Evolutionary conservation across 2,113 vertebrate genomes (phyloP).

Genomic region (Lichenostomus cassidix): DNA sequence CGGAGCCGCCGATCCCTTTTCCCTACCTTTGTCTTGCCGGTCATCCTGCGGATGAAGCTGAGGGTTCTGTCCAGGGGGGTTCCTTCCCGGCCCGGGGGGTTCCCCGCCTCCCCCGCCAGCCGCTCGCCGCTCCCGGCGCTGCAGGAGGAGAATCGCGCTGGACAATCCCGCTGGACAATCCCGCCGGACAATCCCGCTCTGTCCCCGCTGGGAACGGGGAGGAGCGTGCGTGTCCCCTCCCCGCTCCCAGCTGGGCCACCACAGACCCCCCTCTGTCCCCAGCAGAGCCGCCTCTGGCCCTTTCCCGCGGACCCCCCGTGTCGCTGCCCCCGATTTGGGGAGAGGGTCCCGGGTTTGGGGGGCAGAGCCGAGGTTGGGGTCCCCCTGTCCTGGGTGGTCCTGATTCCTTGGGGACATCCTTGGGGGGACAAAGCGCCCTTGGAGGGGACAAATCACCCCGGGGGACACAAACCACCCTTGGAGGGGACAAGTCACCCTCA

Average conservation of each 20-base stretch:
- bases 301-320: background rate
- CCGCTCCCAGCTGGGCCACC: background rate
- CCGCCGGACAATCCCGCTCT: background rate
- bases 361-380: background rate
- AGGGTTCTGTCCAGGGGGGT: constrained; percentile 74
- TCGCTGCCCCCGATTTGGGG: background rate
- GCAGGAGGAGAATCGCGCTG: background rate
- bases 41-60: constrained; percentile 80
- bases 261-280: constrained; percentile 1
- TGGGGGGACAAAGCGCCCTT: background rate
- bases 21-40: constrained; percentile 78
- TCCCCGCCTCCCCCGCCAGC: constrained; percentile 51
- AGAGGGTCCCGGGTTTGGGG: background rate
- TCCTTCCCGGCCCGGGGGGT: constrained; percentile 20
- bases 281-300: background rate
- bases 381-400: background rate
- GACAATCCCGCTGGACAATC: background rate
- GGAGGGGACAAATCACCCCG: background rate
- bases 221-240: background rate
- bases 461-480: background rate
- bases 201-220: constrained; percentile 22
- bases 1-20: background rate
- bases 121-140: constrained; percentile 62
- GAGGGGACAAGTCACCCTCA: background rate
- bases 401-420: background rate